These are phyloP conservation scores for Athalia rosae DNA, from an alignment of 2,888 invertebrate genomes.

Conservation along the genomic window DNA sequence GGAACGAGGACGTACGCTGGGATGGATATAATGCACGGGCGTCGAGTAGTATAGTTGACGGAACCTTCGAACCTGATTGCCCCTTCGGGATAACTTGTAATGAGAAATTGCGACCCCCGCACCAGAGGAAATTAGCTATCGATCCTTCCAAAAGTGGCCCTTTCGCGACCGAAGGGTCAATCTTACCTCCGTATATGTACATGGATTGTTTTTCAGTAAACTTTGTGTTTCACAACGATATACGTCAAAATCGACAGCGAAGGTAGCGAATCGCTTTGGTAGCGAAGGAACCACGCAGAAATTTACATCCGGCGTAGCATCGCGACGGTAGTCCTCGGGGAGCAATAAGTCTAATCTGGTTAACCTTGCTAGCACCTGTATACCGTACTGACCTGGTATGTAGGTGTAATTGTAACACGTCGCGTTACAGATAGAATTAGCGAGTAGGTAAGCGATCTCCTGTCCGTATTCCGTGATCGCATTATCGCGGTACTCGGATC, in stretches of 20 bases:
- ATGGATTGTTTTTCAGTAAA: background rate
- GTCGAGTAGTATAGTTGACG: slow-evolving; percentile 23
- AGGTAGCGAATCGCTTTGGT: too few relatives aligned
- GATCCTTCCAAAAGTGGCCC: slow-evolving; percentile 21
- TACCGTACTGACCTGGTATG: slow-evolving; percentile 45
- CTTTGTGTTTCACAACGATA: too few relatives aligned
- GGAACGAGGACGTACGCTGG: slow-evolving; percentile 9
- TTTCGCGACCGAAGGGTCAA: slow-evolving; percentile 10
- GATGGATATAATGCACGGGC: slow-evolving; percentile 25
- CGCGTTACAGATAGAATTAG: background rate
- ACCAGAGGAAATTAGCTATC: slow-evolving; percentile 35
- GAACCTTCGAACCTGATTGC: slow-evolving; percentile 20
- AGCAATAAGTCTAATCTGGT: slow-evolving; percentile 68
- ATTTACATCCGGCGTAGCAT: too few relatives aligned
- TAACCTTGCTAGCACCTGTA: slow-evolving; percentile 59
- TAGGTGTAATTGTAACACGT: slow-evolving; percentile 4
- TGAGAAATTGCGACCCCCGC: slow-evolving; percentile 34
- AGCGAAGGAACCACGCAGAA: too few relatives aligned
- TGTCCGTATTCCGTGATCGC: background rate
- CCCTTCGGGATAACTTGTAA: slow-evolving; percentile 31
- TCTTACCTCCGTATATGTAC: background rate
- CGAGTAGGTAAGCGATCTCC: background rate
- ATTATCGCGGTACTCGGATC: too few relatives aligned
- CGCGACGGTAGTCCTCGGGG: slow-evolving; percentile 57
- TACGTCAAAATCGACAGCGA: too few relatives aligned